Conservation (phyloP, 1,140 invertebrate species). For the Bombus fervidus region DNA sequence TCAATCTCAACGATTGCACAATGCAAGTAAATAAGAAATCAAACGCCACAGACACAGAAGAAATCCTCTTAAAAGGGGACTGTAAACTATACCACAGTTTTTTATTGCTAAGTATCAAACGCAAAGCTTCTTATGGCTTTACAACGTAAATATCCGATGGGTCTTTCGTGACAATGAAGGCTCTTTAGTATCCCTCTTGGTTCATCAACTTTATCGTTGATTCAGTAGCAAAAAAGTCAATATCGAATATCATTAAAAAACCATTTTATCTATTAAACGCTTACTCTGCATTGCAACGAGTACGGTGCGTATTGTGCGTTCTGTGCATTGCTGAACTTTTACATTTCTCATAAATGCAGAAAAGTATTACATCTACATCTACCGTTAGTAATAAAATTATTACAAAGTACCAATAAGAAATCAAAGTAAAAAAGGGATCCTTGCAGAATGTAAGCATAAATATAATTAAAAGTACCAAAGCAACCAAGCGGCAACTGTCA, state of each 20-base stretch:
- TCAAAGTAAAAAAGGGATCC: background rate
- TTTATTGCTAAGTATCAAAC: background rate
- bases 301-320: too few species aligned
- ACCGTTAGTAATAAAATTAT: too few species aligned
- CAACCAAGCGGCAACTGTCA: too few species aligned
- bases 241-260: too few species aligned
- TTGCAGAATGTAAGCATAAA: background rate
- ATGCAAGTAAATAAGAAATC: background rate
- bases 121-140: constrained; percentile 16
- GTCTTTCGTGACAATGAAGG: background rate
- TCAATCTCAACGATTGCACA: background rate
- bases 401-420: too few species aligned
- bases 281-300: too few species aligned
- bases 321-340: too few species aligned
- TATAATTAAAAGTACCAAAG: background rate
- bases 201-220: background rate
- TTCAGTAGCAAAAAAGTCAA: background rate
- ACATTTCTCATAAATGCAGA: too few species aligned
- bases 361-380: too few species aligned
- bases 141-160: background rate
- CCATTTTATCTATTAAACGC: too few species aligned
- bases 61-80: constrained; percentile 16
- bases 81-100: background rate
- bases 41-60: background rate
- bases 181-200: background rate